These are phyloP conservation scores for Parapristionchus giblindavisi DNA, from an alignment of 2,888 invertebrate species.

Conservation along the genomic window DNA sequence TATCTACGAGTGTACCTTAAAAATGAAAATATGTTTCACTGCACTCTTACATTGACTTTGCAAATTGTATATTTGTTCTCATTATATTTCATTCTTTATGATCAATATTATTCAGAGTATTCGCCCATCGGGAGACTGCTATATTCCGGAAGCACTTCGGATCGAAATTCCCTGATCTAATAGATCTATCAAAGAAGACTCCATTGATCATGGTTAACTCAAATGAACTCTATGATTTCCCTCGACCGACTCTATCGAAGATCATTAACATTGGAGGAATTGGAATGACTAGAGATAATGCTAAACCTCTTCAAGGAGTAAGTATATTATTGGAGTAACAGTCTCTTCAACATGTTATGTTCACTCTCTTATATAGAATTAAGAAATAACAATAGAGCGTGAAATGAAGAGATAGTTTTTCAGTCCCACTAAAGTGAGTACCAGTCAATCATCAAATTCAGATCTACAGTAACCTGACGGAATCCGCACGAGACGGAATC, in stretches of 20 bases:
- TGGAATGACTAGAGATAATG: constrained; percentile 55
- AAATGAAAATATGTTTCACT: too few relatives aligned
- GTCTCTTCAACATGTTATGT: background rate
- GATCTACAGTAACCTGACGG: constrained; percentile 51
- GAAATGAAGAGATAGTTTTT: too few relatives aligned
- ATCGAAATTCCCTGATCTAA: constrained; percentile 47
- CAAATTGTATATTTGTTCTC: background rate
- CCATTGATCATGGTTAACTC: constrained; percentile 55
- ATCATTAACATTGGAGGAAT: constrained; percentile 60
- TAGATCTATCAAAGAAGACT: constrained; percentile 37
- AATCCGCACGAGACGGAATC: constrained; percentile 47
- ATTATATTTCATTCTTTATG: background rate
- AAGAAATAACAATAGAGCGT: background rate
- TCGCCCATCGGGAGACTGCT: constrained; percentile 40
- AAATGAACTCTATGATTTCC: constrained; percentile 59
- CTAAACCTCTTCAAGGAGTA: constrained; percentile 50
- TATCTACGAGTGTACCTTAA: too few relatives aligned
- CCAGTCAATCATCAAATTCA: too few relatives aligned
- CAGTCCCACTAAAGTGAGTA: too few relatives aligned
- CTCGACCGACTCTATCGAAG: constrained; percentile 59
- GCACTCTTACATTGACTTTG: too few relatives aligned
- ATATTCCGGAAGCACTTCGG: constrained; percentile 45
- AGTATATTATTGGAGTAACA: constrained; percentile 23
- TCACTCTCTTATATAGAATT: background rate
- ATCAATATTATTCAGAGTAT: constrained; percentile 19